phyloP scores from a whole-genome alignment of 2,113 vertebrate species.

The Cardinalis cardinalis region DNA sequence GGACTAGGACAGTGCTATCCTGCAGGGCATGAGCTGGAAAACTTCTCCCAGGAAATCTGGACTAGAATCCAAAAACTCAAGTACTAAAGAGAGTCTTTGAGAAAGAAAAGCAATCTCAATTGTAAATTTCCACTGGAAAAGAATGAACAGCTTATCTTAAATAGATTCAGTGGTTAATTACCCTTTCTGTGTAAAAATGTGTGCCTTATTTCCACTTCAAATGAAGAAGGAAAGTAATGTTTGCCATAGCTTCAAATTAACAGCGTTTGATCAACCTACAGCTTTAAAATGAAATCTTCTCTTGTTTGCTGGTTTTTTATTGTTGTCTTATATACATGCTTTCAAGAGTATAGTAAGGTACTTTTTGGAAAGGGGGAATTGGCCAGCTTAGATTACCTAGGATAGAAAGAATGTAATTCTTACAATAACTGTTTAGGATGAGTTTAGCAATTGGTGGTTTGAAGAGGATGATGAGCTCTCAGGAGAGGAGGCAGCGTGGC shows the following conservation, averaged over 20 bases:
- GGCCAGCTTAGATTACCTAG: not conserved
- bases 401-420: not conserved
- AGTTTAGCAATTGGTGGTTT: not conserved
- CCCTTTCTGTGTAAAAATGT: slow-evolving; percentile 60
- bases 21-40: not conserved
- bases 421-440: not conserved
- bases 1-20: not conserved
- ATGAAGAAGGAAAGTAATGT: slow-evolving; percentile 52
- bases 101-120: slow-evolving; percentile 36
- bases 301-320: not conserved
- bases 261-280: not conserved
- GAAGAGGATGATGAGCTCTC: not conserved
- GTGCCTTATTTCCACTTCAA: slow-evolving; percentile 61
- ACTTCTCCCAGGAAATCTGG: not conserved
- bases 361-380: not conserved
- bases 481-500: not conserved
- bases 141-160: slow-evolving; percentile 39
- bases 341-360: not conserved
- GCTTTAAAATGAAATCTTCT: slow-evolving; percentile 24
- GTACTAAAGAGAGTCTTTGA: not conserved
- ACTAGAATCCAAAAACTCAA: not conserved
- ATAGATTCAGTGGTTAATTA: slow-evolving; percentile 64
- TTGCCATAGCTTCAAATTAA: slow-evolving; percentile 52
- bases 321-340: not conserved
- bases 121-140: slow-evolving; percentile 50